Percentiles rank a stretch among this genome's conserved stretches.
Conservation (phyloP, 2,113 vertebrate species). For the Carollia perspicillata region DNA sequence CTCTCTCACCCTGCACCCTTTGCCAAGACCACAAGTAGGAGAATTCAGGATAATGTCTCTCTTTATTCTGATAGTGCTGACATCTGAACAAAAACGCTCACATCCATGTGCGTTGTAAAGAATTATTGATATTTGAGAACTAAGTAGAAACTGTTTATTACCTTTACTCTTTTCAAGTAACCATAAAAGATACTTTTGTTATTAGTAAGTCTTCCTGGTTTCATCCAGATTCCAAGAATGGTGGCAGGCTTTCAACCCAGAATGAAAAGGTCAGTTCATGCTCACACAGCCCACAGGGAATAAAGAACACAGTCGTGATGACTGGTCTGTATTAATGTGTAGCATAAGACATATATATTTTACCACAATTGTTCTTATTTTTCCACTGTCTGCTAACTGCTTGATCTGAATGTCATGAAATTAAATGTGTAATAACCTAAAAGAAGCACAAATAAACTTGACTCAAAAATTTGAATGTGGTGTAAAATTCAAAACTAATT, state of each 20-base stretch:
- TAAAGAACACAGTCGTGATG: background rate
- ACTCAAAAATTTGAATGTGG: background rate
- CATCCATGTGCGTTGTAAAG: constrained; percentile 52
- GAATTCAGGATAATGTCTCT: background rate
- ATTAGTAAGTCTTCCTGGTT: background rate
- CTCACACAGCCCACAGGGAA: background rate
- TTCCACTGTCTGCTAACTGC: background rate
- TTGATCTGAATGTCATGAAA: constrained; percentile 27
- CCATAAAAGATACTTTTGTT: background rate
- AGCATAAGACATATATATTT: background rate
- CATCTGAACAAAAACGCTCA: constrained; percentile 42
- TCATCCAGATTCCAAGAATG: background rate
- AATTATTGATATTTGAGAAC: constrained; percentile 69
- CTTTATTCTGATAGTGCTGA: constrained; percentile 61
- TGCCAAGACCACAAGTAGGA: constrained; percentile 43
- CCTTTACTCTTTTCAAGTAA: constrained; percentile 38
- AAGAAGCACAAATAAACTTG: background rate
- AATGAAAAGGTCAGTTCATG: background rate
- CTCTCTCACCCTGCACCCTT: background rate
- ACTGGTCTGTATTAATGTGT: background rate
- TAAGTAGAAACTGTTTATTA: constrained; percentile 40
- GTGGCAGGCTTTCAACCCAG: background rate
- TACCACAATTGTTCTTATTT: background rate
- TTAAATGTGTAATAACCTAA: constrained; percentile 44
- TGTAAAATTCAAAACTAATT: background rate